Conservation (phyloP, 2,888 invertebrate genomes). For the Hetaerina titia region DNA sequence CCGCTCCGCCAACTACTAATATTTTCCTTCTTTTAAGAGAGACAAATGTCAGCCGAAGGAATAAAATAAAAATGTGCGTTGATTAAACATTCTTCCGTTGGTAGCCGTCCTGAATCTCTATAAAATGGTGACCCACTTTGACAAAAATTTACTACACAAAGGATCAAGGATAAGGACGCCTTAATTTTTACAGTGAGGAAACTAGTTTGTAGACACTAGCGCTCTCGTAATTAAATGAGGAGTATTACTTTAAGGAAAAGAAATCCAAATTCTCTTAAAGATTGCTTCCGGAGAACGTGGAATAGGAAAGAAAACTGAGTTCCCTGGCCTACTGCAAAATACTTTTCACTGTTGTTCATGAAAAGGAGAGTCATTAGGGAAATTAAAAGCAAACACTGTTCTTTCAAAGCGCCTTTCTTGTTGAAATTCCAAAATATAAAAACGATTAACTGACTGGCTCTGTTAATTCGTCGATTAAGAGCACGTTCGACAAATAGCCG, state of each 20-base stretch:
- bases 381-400: constrained; percentile 26
- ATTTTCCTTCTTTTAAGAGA: background rate
- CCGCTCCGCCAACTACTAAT: background rate
- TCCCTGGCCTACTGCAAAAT: background rate
- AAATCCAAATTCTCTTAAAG: background rate
- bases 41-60: background rate
- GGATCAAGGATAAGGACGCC: background rate
- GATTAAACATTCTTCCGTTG: background rate
- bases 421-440: background rate
- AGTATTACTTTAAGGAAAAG: background rate
- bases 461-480: background rate
- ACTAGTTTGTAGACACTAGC: background rate
- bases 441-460: background rate
- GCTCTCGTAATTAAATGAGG: background rate
- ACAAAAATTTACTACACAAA: background rate
- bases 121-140: constrained; percentile 3
- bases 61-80: background rate
- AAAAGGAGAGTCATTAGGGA: background rate
- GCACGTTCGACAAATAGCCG: background rate
- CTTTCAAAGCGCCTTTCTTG: background rate
- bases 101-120: constrained; percentile 3
- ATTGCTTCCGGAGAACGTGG: background rate
- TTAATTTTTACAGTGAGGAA: background rate
- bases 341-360: background rate
- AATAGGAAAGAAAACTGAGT: background rate